phyloP scores from a whole-genome alignment of 2,113 vertebrate genomes.

The Fukomys damarensis region DNA sequence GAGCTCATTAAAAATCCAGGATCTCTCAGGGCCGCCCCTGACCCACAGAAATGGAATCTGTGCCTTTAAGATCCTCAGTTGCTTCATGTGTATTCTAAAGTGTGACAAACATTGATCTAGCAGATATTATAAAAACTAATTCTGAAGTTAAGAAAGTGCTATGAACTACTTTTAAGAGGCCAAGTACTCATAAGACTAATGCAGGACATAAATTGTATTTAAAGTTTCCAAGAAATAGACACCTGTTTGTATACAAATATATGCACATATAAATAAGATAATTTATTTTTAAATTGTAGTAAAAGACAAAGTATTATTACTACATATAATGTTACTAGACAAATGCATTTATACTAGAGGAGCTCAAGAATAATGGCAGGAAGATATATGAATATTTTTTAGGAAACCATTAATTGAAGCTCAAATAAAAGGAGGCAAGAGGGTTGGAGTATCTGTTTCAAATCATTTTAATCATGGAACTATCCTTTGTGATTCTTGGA shows the following conservation, averaged over 20 bases:
- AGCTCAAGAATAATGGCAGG: not conserved
- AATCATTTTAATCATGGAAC: slow-evolving; percentile 24
- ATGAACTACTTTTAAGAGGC: slow-evolving; percentile 21
- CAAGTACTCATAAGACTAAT: not conserved
- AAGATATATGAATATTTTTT: not conserved
- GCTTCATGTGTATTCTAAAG: not conserved
- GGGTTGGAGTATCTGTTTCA: not conserved
- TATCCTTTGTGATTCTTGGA: slow-evolving; percentile 46
- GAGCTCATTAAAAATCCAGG: slow-evolving; percentile 28
- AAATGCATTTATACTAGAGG: not conserved
- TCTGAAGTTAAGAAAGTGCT: not conserved
- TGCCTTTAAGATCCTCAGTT: not conserved
- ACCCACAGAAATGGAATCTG: not conserved
- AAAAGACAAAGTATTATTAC: slow-evolving; percentile 1
- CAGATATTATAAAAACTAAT: slow-evolving; percentile 28
- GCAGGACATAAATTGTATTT: not conserved
- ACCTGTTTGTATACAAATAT: not conserved
- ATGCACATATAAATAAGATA: not conserved
- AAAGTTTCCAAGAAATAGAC: not conserved
- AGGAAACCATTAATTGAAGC: not conserved
- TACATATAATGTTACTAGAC: not conserved
- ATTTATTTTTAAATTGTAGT: not conserved
- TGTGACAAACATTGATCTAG: not conserved
- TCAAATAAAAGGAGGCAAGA: slow-evolving; percentile 26
- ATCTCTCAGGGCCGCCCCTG: not conserved